phyloP scores from a whole-genome alignment of 2,797 vertebrate genomes.

The Typhlichthys subterraneus region DNA sequence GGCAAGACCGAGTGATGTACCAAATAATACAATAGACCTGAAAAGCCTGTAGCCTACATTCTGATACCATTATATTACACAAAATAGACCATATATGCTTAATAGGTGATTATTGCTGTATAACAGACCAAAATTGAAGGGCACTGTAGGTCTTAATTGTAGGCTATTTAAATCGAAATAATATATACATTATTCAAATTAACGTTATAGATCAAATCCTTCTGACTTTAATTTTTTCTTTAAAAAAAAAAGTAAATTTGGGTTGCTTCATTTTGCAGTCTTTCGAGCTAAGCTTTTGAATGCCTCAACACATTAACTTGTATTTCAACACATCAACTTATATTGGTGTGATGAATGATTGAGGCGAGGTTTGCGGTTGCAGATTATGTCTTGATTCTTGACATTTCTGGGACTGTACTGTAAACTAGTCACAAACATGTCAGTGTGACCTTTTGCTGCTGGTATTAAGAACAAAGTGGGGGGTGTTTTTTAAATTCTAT shows the following conservation, averaged over 20 bases:
- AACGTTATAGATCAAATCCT: not conserved
- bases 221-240: not conserved
- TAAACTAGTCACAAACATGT: conserved; percentile 25
- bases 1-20: conserved; percentile 53
- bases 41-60: conserved; percentile 27
- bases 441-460: conserved; percentile 32
- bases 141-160: conserved; percentile 8
- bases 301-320: too few species aligned
- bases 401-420: conserved; percentile 32
- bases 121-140: not conserved
- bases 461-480: conserved; percentile 22
- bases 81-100: conserved; percentile 49
- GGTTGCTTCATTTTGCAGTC: too few species aligned
- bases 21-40: conserved; percentile 19
- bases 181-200: too few species aligned
- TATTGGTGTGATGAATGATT: too few species aligned
- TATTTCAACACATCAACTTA: too few species aligned
- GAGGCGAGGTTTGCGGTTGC: not conserved
- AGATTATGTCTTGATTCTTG: conserved; percentile 12
- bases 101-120: not conserved
- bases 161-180: too few species aligned
- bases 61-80: conserved; percentile 40
- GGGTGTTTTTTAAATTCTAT: conserved; percentile 11
- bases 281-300: too few species aligned
- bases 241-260: too few species aligned